These are phyloP conservation scores for Molothrus ater DNA, from an alignment of 2,797 vertebrate species.

Conservation along the genomic window DNA sequence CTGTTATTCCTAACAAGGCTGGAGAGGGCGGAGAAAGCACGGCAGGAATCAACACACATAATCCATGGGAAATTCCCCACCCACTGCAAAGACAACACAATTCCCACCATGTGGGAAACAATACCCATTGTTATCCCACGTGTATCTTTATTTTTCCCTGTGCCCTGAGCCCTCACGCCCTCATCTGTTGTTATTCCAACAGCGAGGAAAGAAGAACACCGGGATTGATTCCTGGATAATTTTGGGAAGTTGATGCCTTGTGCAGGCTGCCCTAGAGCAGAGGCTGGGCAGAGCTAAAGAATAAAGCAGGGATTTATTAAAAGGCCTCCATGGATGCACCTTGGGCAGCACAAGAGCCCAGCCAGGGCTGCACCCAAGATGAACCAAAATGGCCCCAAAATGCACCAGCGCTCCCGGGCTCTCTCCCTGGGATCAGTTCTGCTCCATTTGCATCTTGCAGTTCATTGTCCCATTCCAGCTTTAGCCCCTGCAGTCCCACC, in stretches of 20 bases:
- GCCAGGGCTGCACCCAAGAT: too few relatives aligned
- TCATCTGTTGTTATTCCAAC: neutral
- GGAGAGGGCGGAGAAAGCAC: neutral
- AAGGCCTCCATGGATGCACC: too few relatives aligned
- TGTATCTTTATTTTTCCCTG: neutral
- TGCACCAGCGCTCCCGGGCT: too few relatives aligned
- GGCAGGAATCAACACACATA: neutral
- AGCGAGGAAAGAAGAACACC: neutral
- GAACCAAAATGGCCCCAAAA: too few relatives aligned
- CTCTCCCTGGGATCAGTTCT: too few relatives aligned
- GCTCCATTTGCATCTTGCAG: too few relatives aligned
- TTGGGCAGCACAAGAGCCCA: too few relatives aligned
- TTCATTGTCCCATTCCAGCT: too few relatives aligned
- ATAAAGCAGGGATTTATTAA: neutral
- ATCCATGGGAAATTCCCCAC: conserved; percentile 1
- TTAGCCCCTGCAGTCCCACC: too few relatives aligned
- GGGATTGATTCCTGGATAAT: neutral
- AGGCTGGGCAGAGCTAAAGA: neutral
- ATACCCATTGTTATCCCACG: neutral
- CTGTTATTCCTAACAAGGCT: neutral
- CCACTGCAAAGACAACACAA: neutral
- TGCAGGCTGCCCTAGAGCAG: neutral
- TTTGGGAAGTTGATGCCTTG: neutral
- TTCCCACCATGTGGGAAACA: neutral
- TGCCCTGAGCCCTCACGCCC: neutral